Conservation (phyloP, 2,888 invertebrate genomes). For the Aspidiotus destructor region DNA sequence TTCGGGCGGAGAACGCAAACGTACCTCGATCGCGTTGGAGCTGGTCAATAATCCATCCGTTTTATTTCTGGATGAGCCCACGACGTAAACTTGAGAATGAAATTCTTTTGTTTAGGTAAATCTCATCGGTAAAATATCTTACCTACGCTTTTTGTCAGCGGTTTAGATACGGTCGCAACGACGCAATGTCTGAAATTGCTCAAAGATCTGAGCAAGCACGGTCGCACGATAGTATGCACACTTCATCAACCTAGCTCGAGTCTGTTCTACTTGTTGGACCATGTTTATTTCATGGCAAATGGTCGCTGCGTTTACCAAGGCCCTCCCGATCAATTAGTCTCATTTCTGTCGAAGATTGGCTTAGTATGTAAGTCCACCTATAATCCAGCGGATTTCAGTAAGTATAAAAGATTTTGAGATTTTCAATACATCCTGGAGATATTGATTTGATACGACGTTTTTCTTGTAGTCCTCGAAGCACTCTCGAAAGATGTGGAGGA, state of each 20-base stretch:
- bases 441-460: not conserved
- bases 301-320: slow-evolving; percentile 61
- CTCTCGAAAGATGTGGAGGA: slow-evolving; percentile 41
- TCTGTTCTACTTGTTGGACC: slow-evolving; percentile 63
- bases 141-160: slow-evolving; percentile 41
- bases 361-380: slow-evolving; percentile 63
- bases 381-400: slow-evolving; percentile 65
- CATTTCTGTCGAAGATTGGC: slow-evolving; percentile 55
- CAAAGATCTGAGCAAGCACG: slow-evolving; percentile 58
- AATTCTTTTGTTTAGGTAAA: not conserved
- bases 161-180: slow-evolving; percentile 63
- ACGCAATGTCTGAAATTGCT: slow-evolving; percentile 60
- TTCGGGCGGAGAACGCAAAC: slow-evolving; percentile 68
- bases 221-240: slow-evolving; percentile 66
- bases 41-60: slow-evolving; percentile 73
- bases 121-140: not conserved
- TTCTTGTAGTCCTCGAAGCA: slow-evolving; percentile 44
- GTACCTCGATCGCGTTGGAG: slow-evolving; percentile 65
- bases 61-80: slow-evolving; percentile 72
- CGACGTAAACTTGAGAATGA: slow-evolving; percentile 51
- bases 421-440: not conserved
- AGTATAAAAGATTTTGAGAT: slow-evolving; percentile 1
- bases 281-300: slow-evolving; percentile 55
- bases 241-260: slow-evolving; percentile 72
- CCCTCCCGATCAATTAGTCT: slow-evolving; percentile 55